These are phyloP conservation scores for Drosophila saltans DNA, from an alignment of 1,140 invertebrate genomes.

Conservation along the genomic window DNA sequence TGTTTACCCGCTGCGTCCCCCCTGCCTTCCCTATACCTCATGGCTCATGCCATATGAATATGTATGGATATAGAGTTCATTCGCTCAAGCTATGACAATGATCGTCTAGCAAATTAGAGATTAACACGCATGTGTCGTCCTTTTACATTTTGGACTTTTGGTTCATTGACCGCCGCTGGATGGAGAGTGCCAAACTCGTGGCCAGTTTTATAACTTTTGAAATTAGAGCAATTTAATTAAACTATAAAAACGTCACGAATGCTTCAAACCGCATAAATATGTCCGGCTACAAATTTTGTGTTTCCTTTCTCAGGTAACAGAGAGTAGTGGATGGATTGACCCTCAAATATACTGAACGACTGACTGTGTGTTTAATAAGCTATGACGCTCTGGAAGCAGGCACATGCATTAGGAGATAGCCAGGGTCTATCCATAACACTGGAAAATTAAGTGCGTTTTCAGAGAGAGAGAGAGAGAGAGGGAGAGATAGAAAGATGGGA, in stretches of 20 bases:
- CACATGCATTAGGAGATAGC: slow-evolving; percentile 44
- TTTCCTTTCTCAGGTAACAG: slow-evolving; percentile 35
- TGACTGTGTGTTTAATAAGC: slow-evolving; percentile 69
- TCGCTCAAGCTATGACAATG: slow-evolving; percentile 32
- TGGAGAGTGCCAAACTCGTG: slow-evolving; percentile 58
- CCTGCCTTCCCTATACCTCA: slow-evolving; percentile 16
- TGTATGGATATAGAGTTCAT: slow-evolving; percentile 18
- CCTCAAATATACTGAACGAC: background rate
- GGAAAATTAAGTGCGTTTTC: slow-evolving; percentile 55
- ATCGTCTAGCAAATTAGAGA: slow-evolving; percentile 80
- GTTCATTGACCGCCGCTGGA: slow-evolving; percentile 67
- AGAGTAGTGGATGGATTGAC: slow-evolving; percentile 16
- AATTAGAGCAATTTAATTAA: slow-evolving; percentile 75
- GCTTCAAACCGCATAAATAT: slow-evolving; percentile 63
- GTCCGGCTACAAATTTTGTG: slow-evolving; percentile 8
- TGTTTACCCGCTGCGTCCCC: slow-evolving; percentile 33
- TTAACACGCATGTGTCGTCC: slow-evolving; percentile 79
- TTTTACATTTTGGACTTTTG: slow-evolving; percentile 30
- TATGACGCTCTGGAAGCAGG: slow-evolving; percentile 44
- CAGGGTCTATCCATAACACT: slow-evolving; percentile 54
- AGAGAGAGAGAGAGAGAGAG: slow-evolving; percentile 7
- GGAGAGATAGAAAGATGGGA: slow-evolving; percentile 1
- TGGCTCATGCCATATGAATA: slow-evolving; percentile 10
- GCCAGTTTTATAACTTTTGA: slow-evolving; percentile 75
- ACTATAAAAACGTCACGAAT: slow-evolving; percentile 75